Conservation (phyloP, 2,113 vertebrate genomes). For the Elaphurus davidianus region DNA sequence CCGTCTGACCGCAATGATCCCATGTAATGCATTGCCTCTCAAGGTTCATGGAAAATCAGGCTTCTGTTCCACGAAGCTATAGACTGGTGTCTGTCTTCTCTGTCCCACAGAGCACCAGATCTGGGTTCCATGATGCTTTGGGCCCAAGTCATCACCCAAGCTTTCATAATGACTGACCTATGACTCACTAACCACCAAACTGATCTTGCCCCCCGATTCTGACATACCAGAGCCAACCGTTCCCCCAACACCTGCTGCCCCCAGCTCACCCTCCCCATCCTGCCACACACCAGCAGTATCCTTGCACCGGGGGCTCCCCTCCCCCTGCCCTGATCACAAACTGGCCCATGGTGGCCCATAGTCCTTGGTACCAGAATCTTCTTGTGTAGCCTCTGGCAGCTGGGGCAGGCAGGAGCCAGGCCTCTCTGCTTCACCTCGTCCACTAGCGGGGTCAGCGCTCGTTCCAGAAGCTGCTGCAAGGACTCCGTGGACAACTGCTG, state of each 20-base stretch:
- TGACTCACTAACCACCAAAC: background rate
- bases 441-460: slow-evolving; percentile 60
- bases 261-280: background rate
- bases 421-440: slow-evolving; percentile 73
- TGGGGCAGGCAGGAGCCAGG: slow-evolving; percentile 67
- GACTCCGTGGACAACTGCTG: slow-evolving; percentile 68
- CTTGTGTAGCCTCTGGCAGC: slow-evolving; percentile 78
- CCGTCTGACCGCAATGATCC: background rate
- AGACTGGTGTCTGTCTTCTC: background rate
- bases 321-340: background rate
- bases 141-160: background rate
- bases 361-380: slow-evolving; percentile 76
- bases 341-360: background rate
- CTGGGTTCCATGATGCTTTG: background rate
- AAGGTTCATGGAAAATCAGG: background rate
- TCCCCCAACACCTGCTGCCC: background rate
- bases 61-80: background rate
- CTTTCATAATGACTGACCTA: background rate
- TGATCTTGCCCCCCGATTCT: background rate
- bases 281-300: background rate
- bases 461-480: slow-evolving; percentile 75
- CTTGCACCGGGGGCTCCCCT: background rate
- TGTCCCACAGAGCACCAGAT: background rate
- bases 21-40: background rate
- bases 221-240: background rate